These are phyloP conservation scores for Eristalis arbustorum DNA, from an alignment of 2,888 invertebrate genomes.

Conservation along the genomic window DNA sequence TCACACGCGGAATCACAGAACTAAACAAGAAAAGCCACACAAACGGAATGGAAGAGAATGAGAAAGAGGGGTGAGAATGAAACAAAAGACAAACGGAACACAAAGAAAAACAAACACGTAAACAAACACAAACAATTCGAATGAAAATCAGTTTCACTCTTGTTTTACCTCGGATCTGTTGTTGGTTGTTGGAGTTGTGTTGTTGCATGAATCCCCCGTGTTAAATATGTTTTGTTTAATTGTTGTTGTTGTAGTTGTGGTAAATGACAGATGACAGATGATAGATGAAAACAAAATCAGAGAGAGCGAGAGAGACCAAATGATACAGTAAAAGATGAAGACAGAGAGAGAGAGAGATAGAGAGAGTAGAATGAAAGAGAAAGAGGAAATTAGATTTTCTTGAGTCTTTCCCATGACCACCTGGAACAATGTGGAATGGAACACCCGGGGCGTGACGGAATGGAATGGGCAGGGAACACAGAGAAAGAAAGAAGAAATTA, in stretches of 20 bases:
- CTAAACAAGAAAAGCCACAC: not conserved
- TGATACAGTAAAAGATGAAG: not conserved
- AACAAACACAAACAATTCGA: not conserved
- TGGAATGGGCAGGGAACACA: constrained; percentile 46
- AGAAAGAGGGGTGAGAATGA: not conserved
- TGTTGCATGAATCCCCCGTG: constrained; percentile 55
- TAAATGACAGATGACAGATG: not conserved
- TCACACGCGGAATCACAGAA: not conserved
- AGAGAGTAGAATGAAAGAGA: not conserved
- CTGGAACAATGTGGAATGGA: constrained; percentile 73
- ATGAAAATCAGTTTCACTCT: constrained; percentile 26
- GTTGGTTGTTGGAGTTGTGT: constrained; percentile 49
- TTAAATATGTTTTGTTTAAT: constrained; percentile 34
- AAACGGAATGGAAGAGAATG: not conserved
- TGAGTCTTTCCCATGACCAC: constrained; percentile 80
- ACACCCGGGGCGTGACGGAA: constrained; percentile 36
- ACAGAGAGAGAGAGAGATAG: not conserved
- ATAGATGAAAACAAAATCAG: not conserved
- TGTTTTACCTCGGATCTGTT: constrained; percentile 79
- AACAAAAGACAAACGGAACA: not conserved
- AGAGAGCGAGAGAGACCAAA: not conserved
- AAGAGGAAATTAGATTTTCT: constrained; percentile 78
- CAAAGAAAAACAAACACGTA: not conserved
- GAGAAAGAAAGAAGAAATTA: constrained; percentile 62
- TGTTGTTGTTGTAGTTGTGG: constrained; percentile 29